These are phyloP conservation scores for Tychaedon coryphoeus DNA, from an alignment of 2,113 vertebrate genomes.

Conservation along the genomic window DNA sequence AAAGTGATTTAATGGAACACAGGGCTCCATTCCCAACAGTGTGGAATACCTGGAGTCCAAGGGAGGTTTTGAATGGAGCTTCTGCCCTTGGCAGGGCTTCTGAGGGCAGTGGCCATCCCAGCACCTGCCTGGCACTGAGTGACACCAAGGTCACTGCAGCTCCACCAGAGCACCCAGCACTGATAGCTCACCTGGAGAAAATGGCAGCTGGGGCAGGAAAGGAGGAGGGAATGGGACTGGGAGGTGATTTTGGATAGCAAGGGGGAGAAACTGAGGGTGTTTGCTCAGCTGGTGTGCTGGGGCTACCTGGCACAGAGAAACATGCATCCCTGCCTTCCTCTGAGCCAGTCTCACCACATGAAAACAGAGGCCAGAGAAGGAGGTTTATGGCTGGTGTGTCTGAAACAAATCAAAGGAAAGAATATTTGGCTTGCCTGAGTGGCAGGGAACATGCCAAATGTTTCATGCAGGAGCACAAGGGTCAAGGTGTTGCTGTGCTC, in stretches of 20 bases:
- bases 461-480: neutral
- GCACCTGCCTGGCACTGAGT: accelerated
- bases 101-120: neutral
- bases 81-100: neutral
- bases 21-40: neutral
- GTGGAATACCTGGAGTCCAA: accelerated
- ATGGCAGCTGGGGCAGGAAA: accelerated
- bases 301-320: neutral
- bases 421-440: neutral
- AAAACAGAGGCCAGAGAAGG: neutral
- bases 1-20: neutral
- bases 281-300: neutral
- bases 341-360: neutral
- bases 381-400: neutral
- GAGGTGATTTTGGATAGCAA: neutral
- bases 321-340: neutral
- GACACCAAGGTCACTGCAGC: neutral
- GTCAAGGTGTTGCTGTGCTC: neutral
- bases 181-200: accelerated
- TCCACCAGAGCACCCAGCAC: neutral
- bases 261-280: neutral
- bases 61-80: neutral
- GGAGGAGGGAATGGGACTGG: neutral
- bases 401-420: neutral
- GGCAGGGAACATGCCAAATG: neutral